phyloP scores from a whole-genome alignment of 2,113 vertebrate species.

The Leiothrix lutea region DNA sequence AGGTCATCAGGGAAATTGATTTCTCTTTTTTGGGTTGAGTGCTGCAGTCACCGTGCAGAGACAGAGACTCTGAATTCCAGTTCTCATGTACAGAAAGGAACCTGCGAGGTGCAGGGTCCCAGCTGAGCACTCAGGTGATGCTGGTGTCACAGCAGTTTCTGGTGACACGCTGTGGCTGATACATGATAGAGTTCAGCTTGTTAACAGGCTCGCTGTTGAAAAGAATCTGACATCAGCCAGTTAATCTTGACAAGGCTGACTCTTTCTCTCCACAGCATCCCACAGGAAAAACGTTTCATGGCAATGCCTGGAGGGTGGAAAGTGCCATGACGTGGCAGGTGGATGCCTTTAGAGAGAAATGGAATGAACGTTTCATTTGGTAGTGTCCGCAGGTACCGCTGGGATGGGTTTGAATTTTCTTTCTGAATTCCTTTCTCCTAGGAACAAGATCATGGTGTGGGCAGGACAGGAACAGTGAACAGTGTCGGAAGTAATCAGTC shows the following conservation, averaged over 20 bases:
- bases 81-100: background rate
- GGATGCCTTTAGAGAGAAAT: background rate
- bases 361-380: background rate
- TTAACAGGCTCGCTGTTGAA: background rate
- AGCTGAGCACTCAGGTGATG: background rate
- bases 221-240: conserved; percentile 45
- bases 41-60: background rate
- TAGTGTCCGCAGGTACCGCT: background rate
- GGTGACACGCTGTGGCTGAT: background rate
- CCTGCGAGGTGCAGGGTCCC: background rate
- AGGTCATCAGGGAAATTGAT: background rate
- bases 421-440: conserved; percentile 58
- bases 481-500: conserved; percentile 99
- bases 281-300: background rate
- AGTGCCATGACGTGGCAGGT: background rate
- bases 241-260: conserved; percentile 46
- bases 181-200: conserved; percentile 17
- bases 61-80: background rate
- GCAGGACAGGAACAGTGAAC: conserved; percentile 94
- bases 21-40: background rate
- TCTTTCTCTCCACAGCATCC: background rate
- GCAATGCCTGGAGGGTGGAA: conserved; percentile 37
- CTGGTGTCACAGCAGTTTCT: conserved; percentile 32
- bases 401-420: background rate
- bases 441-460: conserved; percentile 90